Base-by-base conservation (phyloP, 2,888 invertebrate species). In the Nomada fabriciana region DNA sequence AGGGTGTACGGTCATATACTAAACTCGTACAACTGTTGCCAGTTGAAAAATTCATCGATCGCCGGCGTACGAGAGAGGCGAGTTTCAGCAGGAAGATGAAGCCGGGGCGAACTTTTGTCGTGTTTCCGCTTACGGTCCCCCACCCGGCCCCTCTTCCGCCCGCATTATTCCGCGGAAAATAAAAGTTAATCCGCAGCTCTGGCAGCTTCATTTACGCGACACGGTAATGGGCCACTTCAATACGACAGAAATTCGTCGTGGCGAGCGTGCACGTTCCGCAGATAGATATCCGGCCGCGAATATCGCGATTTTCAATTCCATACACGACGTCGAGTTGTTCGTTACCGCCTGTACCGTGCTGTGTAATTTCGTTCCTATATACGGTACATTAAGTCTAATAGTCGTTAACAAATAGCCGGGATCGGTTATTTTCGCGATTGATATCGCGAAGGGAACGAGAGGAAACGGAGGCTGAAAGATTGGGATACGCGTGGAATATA, bases 21-120 rank as follows among this genome's bases (percentile, higher is more conserved):
- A 79, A 81, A 88, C 82, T 79, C 73, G 80, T 77, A 82, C 83
- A 87, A 88, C 82, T 88, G 87, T 87, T 83, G 80, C 69, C 77
- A 81, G 76, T 80, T 88, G 85, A 85, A 88, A 87, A 88, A 84
- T 88, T 86, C 85, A 88, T 83, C 77, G 88, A 84, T 74, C 79
- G 82, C 80, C 23, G 60, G 71, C 67, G 61, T 13, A 23, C 47
- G 68, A 52, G 42, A 15, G 59, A 20, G 57, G 23, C 15, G 15
- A 15, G 23, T 42, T 15, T 23, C 20, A 20, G 47, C 9, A 52
- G 50, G n/a, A 63, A 63, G 67, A 67, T 20, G 57, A 67, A 52
- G n/a, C 71, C 20, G 7, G 13, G 20, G 23, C 67, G 67, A 79
- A 80, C 80, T 79, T 69, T 72, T 68, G 57, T 20, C 50, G 50